phyloP scores from a whole-genome alignment of 2,888 invertebrate genomes.

The Orchestes rusci region DNA sequence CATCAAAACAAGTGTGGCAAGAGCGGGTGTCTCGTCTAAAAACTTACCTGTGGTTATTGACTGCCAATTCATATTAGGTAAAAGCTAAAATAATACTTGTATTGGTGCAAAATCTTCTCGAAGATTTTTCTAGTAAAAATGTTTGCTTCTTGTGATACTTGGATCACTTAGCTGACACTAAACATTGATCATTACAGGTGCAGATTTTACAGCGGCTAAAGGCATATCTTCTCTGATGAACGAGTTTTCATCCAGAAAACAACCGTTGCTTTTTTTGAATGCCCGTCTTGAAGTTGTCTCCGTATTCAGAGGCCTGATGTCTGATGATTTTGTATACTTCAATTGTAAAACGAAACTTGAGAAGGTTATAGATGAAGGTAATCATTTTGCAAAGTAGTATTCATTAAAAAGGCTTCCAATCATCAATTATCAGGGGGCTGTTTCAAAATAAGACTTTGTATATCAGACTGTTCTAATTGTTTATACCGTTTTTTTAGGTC shows the following conservation, averaged over 20 bases:
- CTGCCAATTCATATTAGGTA: constrained; percentile 69
- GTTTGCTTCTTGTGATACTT: neutral
- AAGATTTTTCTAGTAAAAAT: too few species aligned
- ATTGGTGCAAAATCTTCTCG: too few species aligned
- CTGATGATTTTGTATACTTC: constrained; percentile 55
- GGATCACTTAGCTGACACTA: too few species aligned
- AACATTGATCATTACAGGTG: constrained; percentile 48
- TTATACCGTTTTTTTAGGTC: too few species aligned
- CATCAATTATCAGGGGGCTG: too few species aligned
- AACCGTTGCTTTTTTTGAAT: constrained; percentile 64
- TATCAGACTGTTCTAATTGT: too few species aligned
- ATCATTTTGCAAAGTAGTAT: too few species aligned
- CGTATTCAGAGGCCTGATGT: constrained; percentile 61
- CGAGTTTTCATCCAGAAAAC: constrained; percentile 63
- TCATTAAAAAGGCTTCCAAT: too few species aligned
- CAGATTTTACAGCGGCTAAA: constrained; percentile 83
- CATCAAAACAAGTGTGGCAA: constrained; percentile 69
- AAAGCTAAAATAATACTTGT: too few species aligned
- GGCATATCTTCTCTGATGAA: constrained; percentile 70
- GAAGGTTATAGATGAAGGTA: constrained; percentile 26
- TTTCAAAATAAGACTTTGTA: too few species aligned
- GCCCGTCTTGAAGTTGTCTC: constrained; percentile 59
- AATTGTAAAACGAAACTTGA: constrained; percentile 55
- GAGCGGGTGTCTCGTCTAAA: constrained; percentile 57
- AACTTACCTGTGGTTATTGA: constrained; percentile 74